phyloP scores from a whole-genome alignment of 2,113 vertebrate species.

The Sarotherodon lohbergeri region DNA sequence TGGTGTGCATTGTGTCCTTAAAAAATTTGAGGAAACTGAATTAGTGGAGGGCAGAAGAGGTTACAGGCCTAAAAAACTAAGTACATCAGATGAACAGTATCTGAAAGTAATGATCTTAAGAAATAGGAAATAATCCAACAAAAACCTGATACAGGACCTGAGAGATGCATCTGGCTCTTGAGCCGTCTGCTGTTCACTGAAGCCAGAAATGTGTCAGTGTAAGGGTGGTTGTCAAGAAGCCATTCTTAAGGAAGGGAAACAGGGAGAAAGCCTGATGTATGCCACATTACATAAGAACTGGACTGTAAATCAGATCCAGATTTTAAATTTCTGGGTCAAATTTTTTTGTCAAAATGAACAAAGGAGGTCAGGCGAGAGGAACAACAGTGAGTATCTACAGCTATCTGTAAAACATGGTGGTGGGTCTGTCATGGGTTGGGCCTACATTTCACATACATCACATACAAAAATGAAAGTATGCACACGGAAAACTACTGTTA shows the following conservation, averaged over 20 bases:
- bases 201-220: neutral
- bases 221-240: neutral
- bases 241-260: neutral
- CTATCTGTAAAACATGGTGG: neutral
- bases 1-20: neutral
- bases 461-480: neutral
- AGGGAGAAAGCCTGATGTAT: neutral
- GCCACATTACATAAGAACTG: neutral
- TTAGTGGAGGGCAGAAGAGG: neutral
- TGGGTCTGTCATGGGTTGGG: neutral
- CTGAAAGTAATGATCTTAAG: neutral
- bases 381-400: neutral
- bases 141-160: neutral
- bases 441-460: neutral
- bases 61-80: neutral
- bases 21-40: neutral
- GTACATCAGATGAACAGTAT: neutral
- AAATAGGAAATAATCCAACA: neutral
- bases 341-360: neutral
- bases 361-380: neutral
- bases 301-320: neutral
- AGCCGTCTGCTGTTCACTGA: neutral
- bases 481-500: neutral
- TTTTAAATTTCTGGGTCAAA: neutral
- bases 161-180: neutral